Base-by-base conservation (phyloP, 2,797 vertebrate species). In the Fistularia tabacaria region DNA sequence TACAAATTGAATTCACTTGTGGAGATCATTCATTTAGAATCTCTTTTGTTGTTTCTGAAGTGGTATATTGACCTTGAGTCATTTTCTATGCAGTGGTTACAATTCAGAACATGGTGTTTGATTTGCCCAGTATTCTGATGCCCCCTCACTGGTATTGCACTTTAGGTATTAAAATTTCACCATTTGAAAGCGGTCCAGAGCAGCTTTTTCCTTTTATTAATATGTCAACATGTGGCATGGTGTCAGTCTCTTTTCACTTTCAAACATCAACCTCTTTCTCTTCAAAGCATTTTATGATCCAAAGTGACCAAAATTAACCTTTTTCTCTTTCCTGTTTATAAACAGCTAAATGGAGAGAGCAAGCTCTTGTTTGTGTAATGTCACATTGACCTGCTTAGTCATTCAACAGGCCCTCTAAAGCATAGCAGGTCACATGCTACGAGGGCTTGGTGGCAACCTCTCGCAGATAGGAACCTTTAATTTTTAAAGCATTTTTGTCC, bases 401-500 rank as follows among this genome's bases (percentile, higher is more conserved):
- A 86, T 90, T 88, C 80, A 73, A 81, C 79, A 87, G 10, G 66
- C 57, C 58, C 62, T 71, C 64, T 69, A 54, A 84, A 76, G 78
- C 76, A 54, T 80, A 75, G 74, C 69, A 1, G 12, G 69, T 59
- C 58, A 59, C 43, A 52, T 14, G 72, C 82, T 49, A 69, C 63
- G 72, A 84, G 75, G 76, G 65, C 71, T 57, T 61, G 10, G 76
- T 75, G 51, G 59, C 74, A 69, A 69, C 75, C 76, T 69, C 72
- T 70, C 61, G 65, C 85, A 87, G 87, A 89, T 83, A 84, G 82
- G 76, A 81, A 73, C 60, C 77, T 88, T 92, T 64, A 88, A 90
- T 91, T 89, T 90, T 91, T 91, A 91, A 90, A 89, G 76, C 64
- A 10, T 79, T 90, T 89, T 86, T 55, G 58, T 87, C 74, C 69